These are phyloP conservation scores for Daphoenositta chrysoptera DNA, from an alignment of 2,113 vertebrate genomes.

Conservation along the genomic window DNA sequence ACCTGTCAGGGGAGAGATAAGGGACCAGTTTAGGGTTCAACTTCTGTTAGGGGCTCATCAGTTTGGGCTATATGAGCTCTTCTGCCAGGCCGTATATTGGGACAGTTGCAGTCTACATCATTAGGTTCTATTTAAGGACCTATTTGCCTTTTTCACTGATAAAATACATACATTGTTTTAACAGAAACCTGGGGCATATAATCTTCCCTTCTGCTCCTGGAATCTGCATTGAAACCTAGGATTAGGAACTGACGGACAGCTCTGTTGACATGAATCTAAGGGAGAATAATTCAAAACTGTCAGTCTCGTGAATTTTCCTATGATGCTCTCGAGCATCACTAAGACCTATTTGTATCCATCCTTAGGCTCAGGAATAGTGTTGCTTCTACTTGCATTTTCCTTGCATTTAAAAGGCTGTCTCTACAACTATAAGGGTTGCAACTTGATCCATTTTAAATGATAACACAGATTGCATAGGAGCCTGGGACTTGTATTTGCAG, in stretches of 20 bases:
- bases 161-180: not conserved
- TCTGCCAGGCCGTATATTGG: not conserved
- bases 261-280: not conserved
- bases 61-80: not conserved
- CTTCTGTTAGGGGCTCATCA: accelerated
- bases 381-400: not conserved
- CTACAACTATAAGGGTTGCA: not conserved
- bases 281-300: not conserved
- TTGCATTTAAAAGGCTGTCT: not conserved
- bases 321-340: not conserved
- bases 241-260: not conserved
- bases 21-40: not conserved
- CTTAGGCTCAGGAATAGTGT: not conserved
- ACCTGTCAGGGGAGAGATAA: not conserved
- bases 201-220: not conserved
- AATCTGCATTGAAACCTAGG: not conserved
- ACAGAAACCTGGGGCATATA: not conserved
- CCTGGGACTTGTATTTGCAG: not conserved
- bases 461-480: not conserved
- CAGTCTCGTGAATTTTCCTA: not conserved
- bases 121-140: not conserved
- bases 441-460: not conserved
- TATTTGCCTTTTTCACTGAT: not conserved
- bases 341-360: not conserved
- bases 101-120: not conserved